Base-by-base conservation (phyloP, 2,888 invertebrate species). In the Trisateles emortualis region DNA sequence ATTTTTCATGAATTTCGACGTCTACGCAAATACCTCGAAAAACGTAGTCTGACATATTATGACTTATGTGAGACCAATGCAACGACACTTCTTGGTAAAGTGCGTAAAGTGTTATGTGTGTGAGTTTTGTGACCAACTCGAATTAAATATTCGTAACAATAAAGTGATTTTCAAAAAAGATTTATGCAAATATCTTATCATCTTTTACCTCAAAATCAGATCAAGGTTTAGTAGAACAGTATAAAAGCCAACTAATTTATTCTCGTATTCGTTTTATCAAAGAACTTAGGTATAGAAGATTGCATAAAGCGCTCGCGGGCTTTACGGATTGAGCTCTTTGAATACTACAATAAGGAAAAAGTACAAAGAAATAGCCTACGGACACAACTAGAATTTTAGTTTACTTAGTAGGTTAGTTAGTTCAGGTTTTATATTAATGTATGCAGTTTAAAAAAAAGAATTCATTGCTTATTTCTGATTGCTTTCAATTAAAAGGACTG, bases 231-330 rank as follows among this genome's bases (percentile, higher is more conserved):
- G 14, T 24, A 11, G 16, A 24, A 45, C 13, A 51, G 38, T 8
- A 42, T 14, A 44, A 43, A 43, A 26, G 6, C 22, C 6, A 54
- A 32, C 26, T 60, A 68, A 59, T 68, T 60, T 48, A 3, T 16
- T 16, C 33, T 26, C 1, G 42, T 45, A 52, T 52, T 55, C 40
- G 43, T 54, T 52, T 60, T 60, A 52, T 64, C 53, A 67, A 64
- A 68, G 64, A 47, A 42, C 64, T 59, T 59, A 54, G 44, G 41
- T 46, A 53, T 38, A 55, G 53, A 55, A 46, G 24, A 67, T 55
- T 53, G 59, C 53, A 41, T 10, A 38, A 40, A 45, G 3, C 11
- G 64, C 68, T 57, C 19, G 24, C 33, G 52, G 68, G 45, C 32
- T 8, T 22, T 17, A 16, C 11, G 46, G 47, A 48, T 53, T 47